phyloP scores from a whole-genome alignment of 2,113 vertebrate genomes.

The Onychorhynchus coronatus region DNA sequence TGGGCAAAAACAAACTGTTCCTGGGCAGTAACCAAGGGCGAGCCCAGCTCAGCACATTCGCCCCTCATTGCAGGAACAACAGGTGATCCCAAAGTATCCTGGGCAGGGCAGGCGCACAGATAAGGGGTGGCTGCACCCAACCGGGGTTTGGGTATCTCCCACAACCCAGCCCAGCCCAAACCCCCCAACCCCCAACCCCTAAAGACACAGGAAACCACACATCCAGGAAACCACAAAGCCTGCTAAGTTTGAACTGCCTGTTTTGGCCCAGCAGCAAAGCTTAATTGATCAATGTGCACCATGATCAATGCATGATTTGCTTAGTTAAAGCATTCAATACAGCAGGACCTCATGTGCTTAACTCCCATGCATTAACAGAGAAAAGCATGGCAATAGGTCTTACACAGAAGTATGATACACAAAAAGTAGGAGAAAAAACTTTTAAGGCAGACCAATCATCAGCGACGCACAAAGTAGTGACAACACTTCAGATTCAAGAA shows the following conservation, averaged over 20 bases:
- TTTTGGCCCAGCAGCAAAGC: not conserved
- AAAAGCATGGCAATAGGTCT: not conserved
- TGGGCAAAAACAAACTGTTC: too few species aligned
- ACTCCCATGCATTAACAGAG: not conserved
- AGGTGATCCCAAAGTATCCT: too few species aligned
- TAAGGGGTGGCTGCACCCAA: too few species aligned
- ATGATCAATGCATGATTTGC: not conserved
- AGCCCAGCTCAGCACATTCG: too few species aligned
- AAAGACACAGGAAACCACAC: not conserved
- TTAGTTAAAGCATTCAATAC: not conserved
- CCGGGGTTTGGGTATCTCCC: too few species aligned
- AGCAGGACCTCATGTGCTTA: not conserved
- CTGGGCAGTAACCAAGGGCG: too few species aligned
- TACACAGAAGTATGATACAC: not conserved
- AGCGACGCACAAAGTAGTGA: not conserved
- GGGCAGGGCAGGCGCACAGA: too few species aligned
- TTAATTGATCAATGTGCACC: not conserved
- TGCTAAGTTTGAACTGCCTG: not conserved
- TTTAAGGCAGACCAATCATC: not conserved
- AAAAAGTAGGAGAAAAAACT: not conserved
- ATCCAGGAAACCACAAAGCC: not conserved
- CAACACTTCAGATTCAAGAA: not conserved
- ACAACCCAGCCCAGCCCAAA: too few species aligned
- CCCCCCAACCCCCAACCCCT: too few species aligned
- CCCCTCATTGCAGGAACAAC: too few species aligned